phyloP scores from a whole-genome alignment of 1,140 invertebrate species.

The Muscidifurax raptorellus region DNA sequence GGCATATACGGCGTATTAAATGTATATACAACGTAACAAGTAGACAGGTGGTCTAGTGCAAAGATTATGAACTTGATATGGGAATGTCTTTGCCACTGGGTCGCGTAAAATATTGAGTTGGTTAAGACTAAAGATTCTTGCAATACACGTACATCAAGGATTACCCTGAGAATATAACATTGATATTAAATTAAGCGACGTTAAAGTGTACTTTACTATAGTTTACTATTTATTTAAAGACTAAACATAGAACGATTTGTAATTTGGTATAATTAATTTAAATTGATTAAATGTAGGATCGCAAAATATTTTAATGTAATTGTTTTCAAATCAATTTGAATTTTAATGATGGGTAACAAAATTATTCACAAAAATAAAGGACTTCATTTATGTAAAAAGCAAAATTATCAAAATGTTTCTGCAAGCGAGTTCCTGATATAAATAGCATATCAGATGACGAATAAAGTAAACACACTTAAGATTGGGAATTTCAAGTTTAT shows the following conservation, averaged over 20 bases:
- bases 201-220: neutral
- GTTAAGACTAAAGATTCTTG: neutral
- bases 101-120: constrained; percentile 19
- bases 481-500: no score
- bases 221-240: no score
- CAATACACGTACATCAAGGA: neutral
- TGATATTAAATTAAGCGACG: neutral
- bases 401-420: no score
- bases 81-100: constrained; percentile 29
- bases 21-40: neutral
- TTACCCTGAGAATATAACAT: neutral
- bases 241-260: no score
- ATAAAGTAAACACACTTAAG: neutral
- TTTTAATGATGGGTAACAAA: no score
- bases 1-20: neutral
- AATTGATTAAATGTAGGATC: no score
- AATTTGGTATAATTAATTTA: no score
- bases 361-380: no score
- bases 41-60: neutral
- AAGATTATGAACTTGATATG: constrained; percentile 31
- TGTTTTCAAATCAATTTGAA: no score
- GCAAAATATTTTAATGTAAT: no score
- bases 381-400: no score
- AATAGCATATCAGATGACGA: neutral
- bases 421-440: no score